Percentiles rank a stretch among this genome's conserved stretches.
These are phyloP conservation scores for Dermatemys mawii DNA, from an alignment of 2,113 vertebrate species.

Conservation along the genomic window DNA sequence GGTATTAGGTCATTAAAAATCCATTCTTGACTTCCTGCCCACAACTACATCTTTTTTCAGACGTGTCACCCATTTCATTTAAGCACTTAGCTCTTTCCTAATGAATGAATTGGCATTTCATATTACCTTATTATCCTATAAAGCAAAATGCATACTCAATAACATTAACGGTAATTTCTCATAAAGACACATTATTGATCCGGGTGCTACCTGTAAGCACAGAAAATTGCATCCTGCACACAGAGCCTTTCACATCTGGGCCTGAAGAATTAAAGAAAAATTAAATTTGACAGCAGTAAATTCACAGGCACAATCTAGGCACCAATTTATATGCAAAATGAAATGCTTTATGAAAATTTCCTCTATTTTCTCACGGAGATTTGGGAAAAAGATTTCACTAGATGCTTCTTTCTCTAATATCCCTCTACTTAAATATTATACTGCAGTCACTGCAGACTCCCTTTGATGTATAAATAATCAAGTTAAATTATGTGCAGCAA, in stretches of 20 bases:
- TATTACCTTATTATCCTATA: conserved; percentile 95
- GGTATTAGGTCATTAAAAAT: conserved; percentile 79
- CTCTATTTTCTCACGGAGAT: conserved; percentile 87
- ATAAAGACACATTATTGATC: conserved; percentile 99
- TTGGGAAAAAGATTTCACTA: conserved; percentile 83
- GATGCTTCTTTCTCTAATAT: conserved; percentile 84
- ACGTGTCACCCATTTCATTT: conserved; percentile 84
- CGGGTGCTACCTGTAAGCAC: conserved; percentile 90
- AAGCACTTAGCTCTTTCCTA: conserved; percentile 85
- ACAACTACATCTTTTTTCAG: conserved; percentile 88
- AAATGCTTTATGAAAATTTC: conserved; percentile 91
- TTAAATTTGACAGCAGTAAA: conserved; percentile 99
- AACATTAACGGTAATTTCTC: conserved; percentile 96
- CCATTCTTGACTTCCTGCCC: conserved; percentile 85
- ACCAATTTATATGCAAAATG: conserved; percentile 99
- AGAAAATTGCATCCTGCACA: conserved; percentile 93
- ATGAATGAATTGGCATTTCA: conserved; percentile 98
- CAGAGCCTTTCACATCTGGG: conserved; percentile 86
- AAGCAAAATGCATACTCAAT: conserved; percentile 95
- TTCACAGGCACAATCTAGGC: conserved; percentile 88
- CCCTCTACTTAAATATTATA: conserved; percentile 90
- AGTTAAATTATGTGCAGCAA: conserved; percentile 93
- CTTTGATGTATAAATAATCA: conserved; percentile 99
- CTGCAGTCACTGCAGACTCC: conserved; percentile 87
- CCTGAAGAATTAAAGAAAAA: conserved; percentile 99